phyloP scores from a whole-genome alignment of 2,797 vertebrate species.

The Sebastolobus alascanus region DNA sequence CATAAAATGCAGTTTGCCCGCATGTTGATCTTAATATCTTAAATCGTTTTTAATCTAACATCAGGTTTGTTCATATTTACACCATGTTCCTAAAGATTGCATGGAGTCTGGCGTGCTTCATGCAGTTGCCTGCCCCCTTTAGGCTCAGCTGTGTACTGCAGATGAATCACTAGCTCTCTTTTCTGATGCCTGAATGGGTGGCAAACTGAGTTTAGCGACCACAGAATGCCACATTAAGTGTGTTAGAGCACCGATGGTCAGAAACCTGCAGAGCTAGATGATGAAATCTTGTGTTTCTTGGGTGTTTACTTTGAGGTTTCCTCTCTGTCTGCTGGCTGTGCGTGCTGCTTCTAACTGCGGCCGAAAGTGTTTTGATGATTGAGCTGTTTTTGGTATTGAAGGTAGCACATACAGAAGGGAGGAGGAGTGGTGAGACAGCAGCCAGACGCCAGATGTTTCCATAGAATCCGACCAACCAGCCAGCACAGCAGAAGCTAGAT shows the following conservation, averaged over 20 bases:
- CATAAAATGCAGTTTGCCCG: neutral
- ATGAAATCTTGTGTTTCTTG: neutral
- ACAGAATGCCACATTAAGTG: slow-evolving; percentile 7
- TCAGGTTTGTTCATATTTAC: slow-evolving; percentile 41
- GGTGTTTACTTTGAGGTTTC: slow-evolving; percentile 30
- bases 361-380: slow-evolving; percentile 64
- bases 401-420: slow-evolving; percentile 47
- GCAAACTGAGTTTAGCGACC: neutral
- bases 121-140: slow-evolving; percentile 73
- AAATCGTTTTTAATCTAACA: slow-evolving; percentile 39
- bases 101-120: slow-evolving; percentile 32
- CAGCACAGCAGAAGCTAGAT: slow-evolving; percentile 42
- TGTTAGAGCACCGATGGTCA: neutral
- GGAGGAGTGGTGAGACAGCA: slow-evolving; percentile 46
- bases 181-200: neutral
- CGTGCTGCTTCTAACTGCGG: slow-evolving; percentile 33
- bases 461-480: slow-evolving; percentile 51
- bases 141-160: slow-evolving; percentile 65
- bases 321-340: neutral
- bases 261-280: neutral
- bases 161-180: slow-evolving; percentile 9
- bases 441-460: slow-evolving; percentile 80
- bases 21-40: slow-evolving; percentile 24
- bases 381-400: slow-evolving; percentile 52
- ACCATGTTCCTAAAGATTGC: slow-evolving; percentile 32